Percentiles rank a stretch among this genome's conserved stretches.
Conservation (phyloP, 2,797 vertebrate genomes). For the Premnoplex brunnescens region DNA sequence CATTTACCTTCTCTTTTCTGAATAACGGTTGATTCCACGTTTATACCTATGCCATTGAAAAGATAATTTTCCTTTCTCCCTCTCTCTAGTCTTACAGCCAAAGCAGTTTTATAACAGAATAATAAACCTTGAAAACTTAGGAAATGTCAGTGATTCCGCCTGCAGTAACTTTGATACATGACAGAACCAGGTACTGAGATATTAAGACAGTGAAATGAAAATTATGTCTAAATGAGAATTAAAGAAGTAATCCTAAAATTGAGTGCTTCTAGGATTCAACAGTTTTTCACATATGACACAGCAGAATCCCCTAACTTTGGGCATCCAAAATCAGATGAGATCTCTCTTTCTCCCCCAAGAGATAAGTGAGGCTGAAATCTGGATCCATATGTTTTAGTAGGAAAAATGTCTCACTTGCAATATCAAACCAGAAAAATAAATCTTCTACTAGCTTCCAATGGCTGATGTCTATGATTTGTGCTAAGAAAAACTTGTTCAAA, state of each 20-base stretch:
- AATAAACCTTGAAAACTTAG: neutral
- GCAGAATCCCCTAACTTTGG: neutral
- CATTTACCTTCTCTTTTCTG: neutral
- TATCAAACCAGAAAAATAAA: neutral
- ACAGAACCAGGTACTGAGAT: neutral
- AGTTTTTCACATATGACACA: neutral
- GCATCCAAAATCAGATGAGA: neutral
- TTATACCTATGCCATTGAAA: neutral
- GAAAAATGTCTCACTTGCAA: neutral
- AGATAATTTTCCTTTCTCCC: neutral
- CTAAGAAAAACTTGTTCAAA: neutral
- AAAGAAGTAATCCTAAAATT: neutral
- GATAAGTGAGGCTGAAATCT: neutral
- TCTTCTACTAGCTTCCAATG: neutral
- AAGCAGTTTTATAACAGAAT: neutral
- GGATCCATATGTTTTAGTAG: neutral
- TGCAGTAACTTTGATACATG: neutral
- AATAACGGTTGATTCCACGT: neutral
- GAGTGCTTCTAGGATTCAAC: neutral
- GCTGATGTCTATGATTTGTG: neutral
- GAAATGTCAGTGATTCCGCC: neutral
- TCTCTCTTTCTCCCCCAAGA: neutral
- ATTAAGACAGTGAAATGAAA: neutral
- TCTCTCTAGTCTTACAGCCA: neutral
- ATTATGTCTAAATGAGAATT: neutral